phyloP scores from a whole-genome alignment of 2,888 invertebrate genomes.

The Tolmerus cingulatus region DNA sequence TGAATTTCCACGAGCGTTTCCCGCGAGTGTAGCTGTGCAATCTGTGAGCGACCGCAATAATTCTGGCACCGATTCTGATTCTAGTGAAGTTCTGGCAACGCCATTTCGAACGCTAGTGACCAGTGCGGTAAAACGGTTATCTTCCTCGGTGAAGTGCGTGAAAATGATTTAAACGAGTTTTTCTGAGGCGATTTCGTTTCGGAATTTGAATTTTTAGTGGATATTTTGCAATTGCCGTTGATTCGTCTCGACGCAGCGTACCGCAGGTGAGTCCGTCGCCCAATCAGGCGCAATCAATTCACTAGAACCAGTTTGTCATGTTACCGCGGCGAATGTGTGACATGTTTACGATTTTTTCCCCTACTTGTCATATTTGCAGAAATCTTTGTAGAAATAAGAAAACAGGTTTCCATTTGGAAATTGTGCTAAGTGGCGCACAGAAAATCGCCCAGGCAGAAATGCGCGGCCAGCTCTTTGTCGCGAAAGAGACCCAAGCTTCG shows the following conservation, averaged over 20 bases:
- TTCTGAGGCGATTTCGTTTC: not conserved
- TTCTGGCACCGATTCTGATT: not conserved
- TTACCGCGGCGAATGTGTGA: slow-evolving; percentile 6
- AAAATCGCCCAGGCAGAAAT: not conserved
- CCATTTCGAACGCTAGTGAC: not conserved
- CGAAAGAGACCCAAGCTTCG: not conserved
- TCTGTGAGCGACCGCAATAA: not conserved
- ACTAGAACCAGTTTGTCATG: not conserved
- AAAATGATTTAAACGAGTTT: slow-evolving; percentile 35
- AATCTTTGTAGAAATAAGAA: not conserved
- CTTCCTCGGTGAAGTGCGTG: not conserved
- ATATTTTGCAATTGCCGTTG: slow-evolving; percentile 12
- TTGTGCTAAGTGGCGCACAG: not conserved
- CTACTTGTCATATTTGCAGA: slow-evolving; percentile 1
- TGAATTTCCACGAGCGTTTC: not conserved
- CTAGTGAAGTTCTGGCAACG: not conserved
- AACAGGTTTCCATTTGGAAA: not conserved
- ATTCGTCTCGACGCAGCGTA: not conserved
- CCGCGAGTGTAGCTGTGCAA: not conserved
- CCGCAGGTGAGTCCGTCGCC: not conserved
- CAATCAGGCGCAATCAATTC: not conserved
- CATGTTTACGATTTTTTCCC: slow-evolving; percentile 19
- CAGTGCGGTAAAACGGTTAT: not conserved
- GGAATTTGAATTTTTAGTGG: slow-evolving; percentile 8
- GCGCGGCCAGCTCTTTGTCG: not conserved